These are phyloP conservation scores for Penaeus chinensis DNA, from an alignment of 1,140 invertebrate species.

Conservation along the genomic window DNA sequence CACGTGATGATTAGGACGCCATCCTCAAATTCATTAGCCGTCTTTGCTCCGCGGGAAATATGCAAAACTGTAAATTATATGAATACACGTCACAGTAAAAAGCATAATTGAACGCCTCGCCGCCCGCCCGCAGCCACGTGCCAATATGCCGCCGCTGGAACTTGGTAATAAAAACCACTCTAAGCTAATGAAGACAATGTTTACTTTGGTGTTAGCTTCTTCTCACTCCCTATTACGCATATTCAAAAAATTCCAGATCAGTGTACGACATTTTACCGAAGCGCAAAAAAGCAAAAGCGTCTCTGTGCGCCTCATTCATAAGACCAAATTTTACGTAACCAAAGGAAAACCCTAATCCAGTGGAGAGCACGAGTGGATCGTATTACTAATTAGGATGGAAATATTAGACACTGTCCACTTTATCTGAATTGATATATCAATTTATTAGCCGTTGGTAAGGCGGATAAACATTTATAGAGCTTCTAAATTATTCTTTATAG, in stretches of 20 bases:
- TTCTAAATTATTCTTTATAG: slow-evolving; percentile 60
- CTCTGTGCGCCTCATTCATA: slow-evolving; percentile 50
- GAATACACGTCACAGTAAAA: slow-evolving; percentile 41
- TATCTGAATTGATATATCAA: slow-evolving; percentile 61
- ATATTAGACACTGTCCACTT: slow-evolving; percentile 61
- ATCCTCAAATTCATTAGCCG: too few species aligned
- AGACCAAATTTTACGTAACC: slow-evolving; percentile 48
- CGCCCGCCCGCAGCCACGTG: slow-evolving; percentile 32
- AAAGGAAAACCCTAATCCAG: slow-evolving; percentile 45
- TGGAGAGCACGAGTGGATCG: slow-evolving; percentile 48
- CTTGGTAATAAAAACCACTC: slow-evolving; percentile 44
- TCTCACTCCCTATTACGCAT: slow-evolving; percentile 59
- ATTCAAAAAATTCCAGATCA: slow-evolving; percentile 51
- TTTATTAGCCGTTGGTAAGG: slow-evolving; percentile 43
- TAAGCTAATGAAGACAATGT: slow-evolving; percentile 59
- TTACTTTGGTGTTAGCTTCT: slow-evolving; percentile 60
- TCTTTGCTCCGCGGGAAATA: not conserved
- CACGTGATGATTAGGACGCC: too few species aligned
- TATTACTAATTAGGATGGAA: slow-evolving; percentile 59
- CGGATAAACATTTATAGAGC: slow-evolving; percentile 59
- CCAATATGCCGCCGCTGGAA: slow-evolving; percentile 43
- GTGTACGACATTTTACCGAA: slow-evolving; percentile 38
- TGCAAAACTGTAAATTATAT: slow-evolving; percentile 50
- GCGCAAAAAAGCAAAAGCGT: slow-evolving; percentile 43
- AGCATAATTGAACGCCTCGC: slow-evolving; percentile 42